Percentiles rank a stretch among this genome's conserved stretches.
phyloP scores from a whole-genome alignment of 2,888 invertebrate genomes.

The Epicampocera succincta region DNA sequence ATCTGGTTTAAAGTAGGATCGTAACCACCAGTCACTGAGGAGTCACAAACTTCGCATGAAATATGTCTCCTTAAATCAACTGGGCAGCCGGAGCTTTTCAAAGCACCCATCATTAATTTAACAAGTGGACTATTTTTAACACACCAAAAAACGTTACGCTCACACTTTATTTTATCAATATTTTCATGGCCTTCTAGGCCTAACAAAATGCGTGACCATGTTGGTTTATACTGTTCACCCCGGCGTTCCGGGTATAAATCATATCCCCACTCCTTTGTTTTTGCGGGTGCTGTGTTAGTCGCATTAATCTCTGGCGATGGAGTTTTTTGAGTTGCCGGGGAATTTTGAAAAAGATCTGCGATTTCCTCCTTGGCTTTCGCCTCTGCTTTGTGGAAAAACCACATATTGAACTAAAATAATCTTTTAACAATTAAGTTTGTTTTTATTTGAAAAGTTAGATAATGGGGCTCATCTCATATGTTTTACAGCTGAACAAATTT shows the following conservation, averaged over 20 bases:
- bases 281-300: neutral
- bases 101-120: slow-evolving; percentile 91
- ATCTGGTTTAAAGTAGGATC: slow-evolving; percentile 83
- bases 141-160: slow-evolving; percentile 87
- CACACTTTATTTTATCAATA: slow-evolving; percentile 89
- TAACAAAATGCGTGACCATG: slow-evolving; percentile 83
- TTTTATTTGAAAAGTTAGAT: slow-evolving; percentile 35
- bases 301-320: neutral
- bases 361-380: slow-evolving; percentile 54
- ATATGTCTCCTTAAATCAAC: slow-evolving; percentile 93
- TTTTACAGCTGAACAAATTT: slow-evolving; percentile 22
- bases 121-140: slow-evolving; percentile 90
- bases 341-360: slow-evolving; percentile 16
- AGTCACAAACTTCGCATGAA: slow-evolving; percentile 94
- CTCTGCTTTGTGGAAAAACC: slow-evolving; percentile 65
- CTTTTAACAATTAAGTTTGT: neutral
- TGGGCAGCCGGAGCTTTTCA: slow-evolving; percentile 85
- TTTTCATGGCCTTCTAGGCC: slow-evolving; percentile 87
- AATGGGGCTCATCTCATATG: slow-evolving; percentile 32
- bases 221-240: slow-evolving; percentile 84
- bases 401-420: slow-evolving; percentile 56
- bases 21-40: slow-evolving; percentile 93
- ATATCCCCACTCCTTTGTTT: slow-evolving; percentile 85
- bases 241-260: slow-evolving; percentile 92
- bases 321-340: neutral